These are phyloP conservation scores for Pangasius sanitwongsei DNA, from an alignment of 2,797 vertebrate species.

Conservation along the genomic window DNA sequence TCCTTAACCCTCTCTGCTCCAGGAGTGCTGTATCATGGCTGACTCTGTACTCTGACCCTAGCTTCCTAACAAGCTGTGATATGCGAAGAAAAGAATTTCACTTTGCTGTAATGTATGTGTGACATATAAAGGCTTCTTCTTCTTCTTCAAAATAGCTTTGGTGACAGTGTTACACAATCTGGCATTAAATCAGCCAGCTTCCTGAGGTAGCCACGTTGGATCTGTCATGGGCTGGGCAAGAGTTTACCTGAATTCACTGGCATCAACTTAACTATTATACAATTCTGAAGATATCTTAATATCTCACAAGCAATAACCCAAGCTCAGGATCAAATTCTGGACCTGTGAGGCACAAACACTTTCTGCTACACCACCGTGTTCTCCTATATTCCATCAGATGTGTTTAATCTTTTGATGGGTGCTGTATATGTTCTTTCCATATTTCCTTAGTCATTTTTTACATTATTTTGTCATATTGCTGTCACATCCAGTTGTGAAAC, in stretches of 20 bases:
- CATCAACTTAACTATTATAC: background rate
- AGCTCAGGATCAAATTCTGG: background rate
- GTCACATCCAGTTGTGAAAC: background rate
- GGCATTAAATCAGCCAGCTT: background rate
- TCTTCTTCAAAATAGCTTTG: too few species aligned
- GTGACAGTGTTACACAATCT: background rate
- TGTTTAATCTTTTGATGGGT: background rate
- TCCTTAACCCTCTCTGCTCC: too few species aligned
- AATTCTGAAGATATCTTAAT: background rate
- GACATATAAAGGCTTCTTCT: too few species aligned
- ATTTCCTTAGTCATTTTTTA: background rate
- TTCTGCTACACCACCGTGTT: background rate
- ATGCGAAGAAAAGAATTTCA: too few species aligned
- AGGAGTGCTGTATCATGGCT: too few species aligned
- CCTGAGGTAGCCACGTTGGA: background rate
- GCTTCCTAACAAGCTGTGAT: too few species aligned
- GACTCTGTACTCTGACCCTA: too few species aligned
- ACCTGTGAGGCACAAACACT: background rate
- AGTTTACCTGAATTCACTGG: background rate
- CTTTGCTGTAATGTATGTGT: too few species aligned
- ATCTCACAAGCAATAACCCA: background rate
- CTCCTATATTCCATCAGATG: background rate
- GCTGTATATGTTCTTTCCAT: background rate
- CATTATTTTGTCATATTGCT: background rate
- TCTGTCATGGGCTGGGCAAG: background rate